A percentile compares a stretch with the other conserved stretches of the same genome.
phyloP scores from a whole-genome alignment of 2,888 invertebrate genomes.

The Aricia artaxerxes region DNA sequence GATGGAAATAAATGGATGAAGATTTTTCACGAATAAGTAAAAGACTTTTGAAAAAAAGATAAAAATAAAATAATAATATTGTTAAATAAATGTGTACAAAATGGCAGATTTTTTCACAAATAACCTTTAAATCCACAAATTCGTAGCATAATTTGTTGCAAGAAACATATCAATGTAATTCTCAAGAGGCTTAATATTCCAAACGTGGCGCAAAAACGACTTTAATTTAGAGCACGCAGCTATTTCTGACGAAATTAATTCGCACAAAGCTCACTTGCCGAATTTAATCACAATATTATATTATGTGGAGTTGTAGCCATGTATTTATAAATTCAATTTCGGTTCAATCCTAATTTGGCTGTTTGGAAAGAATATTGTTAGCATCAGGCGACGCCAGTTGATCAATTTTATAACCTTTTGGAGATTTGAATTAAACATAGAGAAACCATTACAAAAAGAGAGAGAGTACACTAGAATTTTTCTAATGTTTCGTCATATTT shows the following conservation, averaged over 20 bases:
- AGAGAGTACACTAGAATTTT: too few species aligned
- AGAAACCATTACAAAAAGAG: too few species aligned
- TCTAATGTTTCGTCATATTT: too few species aligned
- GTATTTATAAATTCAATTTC: neutral
- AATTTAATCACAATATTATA: slow-evolving; percentile 15
- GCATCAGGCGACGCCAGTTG: neutral
- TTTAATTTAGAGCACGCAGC: slow-evolving; percentile 15
- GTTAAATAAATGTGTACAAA: too few species aligned
- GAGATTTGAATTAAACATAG: too few species aligned
- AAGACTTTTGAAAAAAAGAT: neutral
- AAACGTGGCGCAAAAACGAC: slow-evolving; percentile 12
- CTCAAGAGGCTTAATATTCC: neutral
- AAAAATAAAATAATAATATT: too few species aligned
- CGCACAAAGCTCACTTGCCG: neutral
- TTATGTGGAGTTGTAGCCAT: neutral
- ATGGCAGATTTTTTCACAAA: neutral
- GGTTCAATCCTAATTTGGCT: neutral
- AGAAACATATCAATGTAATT: slow-evolving; percentile 15
- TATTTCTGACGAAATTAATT: slow-evolving; percentile 23
- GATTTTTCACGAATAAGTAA: too few species aligned
- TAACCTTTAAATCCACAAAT: neutral
- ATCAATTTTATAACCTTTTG: neutral
- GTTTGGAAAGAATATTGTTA: neutral
- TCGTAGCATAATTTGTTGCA: neutral
- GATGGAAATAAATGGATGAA: too few species aligned